phyloP scores from a whole-genome alignment of 2,797 vertebrate genomes.

The Dromococcyx pavoninus region DNA sequence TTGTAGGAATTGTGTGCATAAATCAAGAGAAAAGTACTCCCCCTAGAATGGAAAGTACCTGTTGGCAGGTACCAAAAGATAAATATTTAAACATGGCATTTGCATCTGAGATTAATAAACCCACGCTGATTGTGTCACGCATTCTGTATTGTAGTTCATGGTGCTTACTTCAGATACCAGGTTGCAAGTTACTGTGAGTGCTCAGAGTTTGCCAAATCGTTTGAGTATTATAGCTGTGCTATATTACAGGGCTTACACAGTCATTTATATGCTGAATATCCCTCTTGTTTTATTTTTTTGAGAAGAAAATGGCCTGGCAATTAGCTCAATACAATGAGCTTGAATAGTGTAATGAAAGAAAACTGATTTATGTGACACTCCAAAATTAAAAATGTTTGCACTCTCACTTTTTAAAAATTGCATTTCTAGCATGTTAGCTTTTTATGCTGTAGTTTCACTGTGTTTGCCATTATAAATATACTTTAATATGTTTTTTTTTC shows the following conservation, averaged over 20 bases:
- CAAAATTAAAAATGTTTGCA: slow-evolving; percentile 4
- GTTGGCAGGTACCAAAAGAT: slow-evolving; percentile 55
- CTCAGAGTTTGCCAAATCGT: slow-evolving; percentile 29
- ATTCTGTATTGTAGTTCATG: slow-evolving; percentile 22
- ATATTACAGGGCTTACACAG: background rate
- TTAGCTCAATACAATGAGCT: background rate
- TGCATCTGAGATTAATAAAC: slow-evolving; percentile 56
- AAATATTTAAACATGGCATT: slow-evolving; percentile 51
- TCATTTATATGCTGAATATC: background rate
- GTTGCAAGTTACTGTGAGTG: slow-evolving; percentile 21
- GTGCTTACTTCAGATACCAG: slow-evolving; percentile 32
- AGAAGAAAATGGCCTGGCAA: background rate
- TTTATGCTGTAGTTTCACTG: background rate
- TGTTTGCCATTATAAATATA: background rate
- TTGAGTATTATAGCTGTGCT: slow-evolving; percentile 8
- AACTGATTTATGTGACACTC: background rate
- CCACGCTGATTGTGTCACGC: background rate
- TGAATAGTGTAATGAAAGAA: background rate
- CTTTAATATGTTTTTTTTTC: background rate
- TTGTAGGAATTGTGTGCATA: slow-evolving; percentile 21
- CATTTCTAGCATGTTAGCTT: background rate
- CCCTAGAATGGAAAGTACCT: slow-evolving; percentile 61
- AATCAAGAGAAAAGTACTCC: slow-evolving; percentile 25
- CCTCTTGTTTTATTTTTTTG: background rate
- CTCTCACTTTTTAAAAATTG: background rate